Base-by-base conservation (phyloP, 2,113 vertebrate genomes). In the Paramisgurnus dabryanus region DNA sequence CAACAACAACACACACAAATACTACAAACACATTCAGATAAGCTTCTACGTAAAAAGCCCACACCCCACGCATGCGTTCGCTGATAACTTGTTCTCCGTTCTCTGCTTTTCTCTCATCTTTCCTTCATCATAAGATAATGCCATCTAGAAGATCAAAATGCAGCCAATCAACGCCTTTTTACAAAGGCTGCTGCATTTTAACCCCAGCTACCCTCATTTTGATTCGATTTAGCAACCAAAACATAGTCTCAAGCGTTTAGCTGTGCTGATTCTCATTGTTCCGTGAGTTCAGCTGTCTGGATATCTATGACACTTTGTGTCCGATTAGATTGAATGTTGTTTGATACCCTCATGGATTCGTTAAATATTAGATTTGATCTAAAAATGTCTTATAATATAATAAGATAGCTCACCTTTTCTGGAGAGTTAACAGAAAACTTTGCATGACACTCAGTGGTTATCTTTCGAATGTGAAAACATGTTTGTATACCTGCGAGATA, bases 51-150 rank as follows among this genome's bases (percentile, higher is more conserved):
- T 80, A 74, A 66, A 76, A 66, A 15, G 13, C 79, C 72, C 67
- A 72, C 72, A 68, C 60, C 67, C 71, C 12, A 15, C 7, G 6
- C 7, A 15, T 63, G 41, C 10, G 41, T 75, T 77, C 41, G 47
- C 77, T 77, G 81, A 85, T 80, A 82, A 80, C 72, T 22, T 61
- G 45, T 27, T 67, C 43, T 78, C 70, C 27, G 50, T 71, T 75
- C 17, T 27, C 17, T 7, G 27, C 64, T 58, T 12, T 45, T 45
- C 74, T 76, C 70, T 79, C 72, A 67, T 82, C 77, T 72, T 76
- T 43, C 17, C 17, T 4, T n/a, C 15, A 73, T 77, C 67, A 53
- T 34, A 10, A 70, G 77, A 82, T 85, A 80, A 73, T 67, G 22
- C 63, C 76, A 61, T 34, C 11, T 80, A 69, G 63, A 77, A 53